Evolutionary conservation across 1,140 invertebrate species (phyloP).

Genomic region (Pseudomyrmex cubaensis): DNA sequence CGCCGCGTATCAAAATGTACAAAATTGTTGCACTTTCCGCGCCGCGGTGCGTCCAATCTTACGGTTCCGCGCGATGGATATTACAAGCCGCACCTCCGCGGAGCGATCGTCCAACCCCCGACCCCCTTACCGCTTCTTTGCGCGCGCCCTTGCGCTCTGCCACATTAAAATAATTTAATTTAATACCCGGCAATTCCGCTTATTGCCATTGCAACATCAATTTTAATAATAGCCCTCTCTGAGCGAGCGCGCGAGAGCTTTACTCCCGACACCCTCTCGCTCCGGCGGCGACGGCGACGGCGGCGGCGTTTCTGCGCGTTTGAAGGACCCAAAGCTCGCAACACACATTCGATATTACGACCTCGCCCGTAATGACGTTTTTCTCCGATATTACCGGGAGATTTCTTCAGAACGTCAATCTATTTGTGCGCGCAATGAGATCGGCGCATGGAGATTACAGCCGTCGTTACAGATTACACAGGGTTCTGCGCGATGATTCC

Average conservation of each 20-base stretch:
- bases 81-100: conserved; percentile 73
- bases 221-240: conserved; percentile 79
- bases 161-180: conserved; percentile 81
- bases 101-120: conserved; percentile 61
- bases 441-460: conserved; percentile 48
- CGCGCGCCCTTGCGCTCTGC: conserved; percentile 51
- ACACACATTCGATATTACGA: conserved; percentile 58
- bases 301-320: conserved; percentile 49
- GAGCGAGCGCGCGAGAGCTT: conserved; percentile 66
- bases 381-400: conserved; percentile 51
- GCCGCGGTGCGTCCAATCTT: conserved; percentile 62
- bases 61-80: conserved; percentile 70
- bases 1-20: conserved; percentile 63
- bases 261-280: conserved; percentile 63
- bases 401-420: conserved; percentile 43
- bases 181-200: conserved; percentile 80
- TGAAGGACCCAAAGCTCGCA: conserved; percentile 37
- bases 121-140: conserved; percentile 3
- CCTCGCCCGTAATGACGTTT: conserved; percentile 64
- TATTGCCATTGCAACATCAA: conserved; percentile 81
- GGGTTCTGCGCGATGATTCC: conserved; percentile 24
- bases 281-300: conserved; percentile 12
- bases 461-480: conserved; percentile 58
- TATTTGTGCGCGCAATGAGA: conserved; percentile 52
- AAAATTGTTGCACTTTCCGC: conserved; percentile 70